These are phyloP conservation scores for Montipora capricornis DNA, from an alignment of 64 coral and sea anemone genomes.

Conservation along the genomic window DNA sequence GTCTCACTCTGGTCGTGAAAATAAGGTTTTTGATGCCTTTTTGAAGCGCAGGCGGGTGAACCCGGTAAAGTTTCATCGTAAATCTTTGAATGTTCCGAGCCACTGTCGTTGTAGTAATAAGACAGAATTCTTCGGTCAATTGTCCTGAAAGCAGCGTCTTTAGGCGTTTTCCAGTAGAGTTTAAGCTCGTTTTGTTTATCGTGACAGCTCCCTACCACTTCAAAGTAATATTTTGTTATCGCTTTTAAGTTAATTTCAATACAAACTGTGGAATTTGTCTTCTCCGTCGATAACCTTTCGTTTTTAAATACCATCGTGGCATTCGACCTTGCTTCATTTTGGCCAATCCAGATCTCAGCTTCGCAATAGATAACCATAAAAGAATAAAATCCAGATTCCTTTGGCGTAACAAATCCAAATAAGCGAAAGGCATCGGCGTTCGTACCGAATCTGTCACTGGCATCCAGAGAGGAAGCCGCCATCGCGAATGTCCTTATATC, in stretches of 20 bases:
- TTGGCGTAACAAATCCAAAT: conserved; percentile 33
- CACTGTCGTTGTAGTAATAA: not conserved
- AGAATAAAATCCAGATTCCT: conserved; percentile 13
- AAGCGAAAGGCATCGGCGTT: not conserved
- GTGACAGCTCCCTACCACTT: not conserved
- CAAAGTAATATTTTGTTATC: conserved; percentile 47
- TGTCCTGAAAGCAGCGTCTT: not conserved
- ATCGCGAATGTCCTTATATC: not conserved
- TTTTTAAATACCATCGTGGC: not conserved
- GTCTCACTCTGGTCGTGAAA: not conserved
- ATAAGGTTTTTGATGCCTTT: not conserved
- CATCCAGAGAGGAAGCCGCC: not conserved
- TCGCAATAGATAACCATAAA: not conserved
- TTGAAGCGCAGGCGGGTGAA: conserved; percentile 2
- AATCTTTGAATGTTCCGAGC: not conserved
- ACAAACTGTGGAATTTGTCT: not conserved
- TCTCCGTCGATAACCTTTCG: not conserved
- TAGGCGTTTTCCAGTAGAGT: conserved; percentile 50
- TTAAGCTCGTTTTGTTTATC: not conserved
- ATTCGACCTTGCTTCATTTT: not conserved
- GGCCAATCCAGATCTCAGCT: conserved; percentile 27
- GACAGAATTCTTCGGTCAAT: not conserved
- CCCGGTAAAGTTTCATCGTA: conserved; percentile 15
- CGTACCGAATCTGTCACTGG: not conserved
- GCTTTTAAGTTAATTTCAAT: not conserved